These are phyloP conservation scores for Semnornis frantzii DNA, from an alignment of 2,113 vertebrate genomes.

Conservation along the genomic window DNA sequence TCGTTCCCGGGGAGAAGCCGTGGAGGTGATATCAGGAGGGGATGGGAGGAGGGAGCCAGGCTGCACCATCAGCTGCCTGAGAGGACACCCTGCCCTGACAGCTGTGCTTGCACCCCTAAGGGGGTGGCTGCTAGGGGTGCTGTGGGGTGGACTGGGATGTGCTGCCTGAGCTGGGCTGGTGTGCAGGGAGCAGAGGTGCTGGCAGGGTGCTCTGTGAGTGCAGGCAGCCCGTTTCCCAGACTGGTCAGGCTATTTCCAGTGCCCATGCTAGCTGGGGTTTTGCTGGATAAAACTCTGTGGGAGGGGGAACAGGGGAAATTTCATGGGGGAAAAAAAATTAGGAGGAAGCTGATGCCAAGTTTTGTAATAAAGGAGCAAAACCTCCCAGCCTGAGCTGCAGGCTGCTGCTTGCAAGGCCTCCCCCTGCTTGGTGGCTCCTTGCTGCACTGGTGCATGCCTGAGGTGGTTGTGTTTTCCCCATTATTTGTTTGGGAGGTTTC, in stretches of 20 bases:
- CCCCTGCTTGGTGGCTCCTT: neutral
- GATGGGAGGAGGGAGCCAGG: neutral
- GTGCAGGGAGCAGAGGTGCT: neutral
- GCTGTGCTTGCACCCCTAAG: neutral
- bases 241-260: neutral
- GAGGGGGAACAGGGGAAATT: neutral
- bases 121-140: neutral
- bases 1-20: neutral
- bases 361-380: neutral
- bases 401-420: neutral
- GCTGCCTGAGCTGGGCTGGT: accelerated
- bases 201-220: accelerated
- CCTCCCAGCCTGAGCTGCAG: neutral
- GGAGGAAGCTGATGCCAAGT: neutral
- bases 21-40: neutral
- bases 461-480: neutral
- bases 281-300: neutral
- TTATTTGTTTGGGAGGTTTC: neutral
- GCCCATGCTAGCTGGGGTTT: neutral
- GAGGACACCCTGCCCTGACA: neutral
- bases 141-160: neutral
- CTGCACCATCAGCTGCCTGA: neutral
- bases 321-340: accelerated
- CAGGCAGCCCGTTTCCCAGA: neutral
- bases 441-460: neutral